Conservation (phyloP, 2,888 invertebrate species). For the Pristionchus arcanus region DNA sequence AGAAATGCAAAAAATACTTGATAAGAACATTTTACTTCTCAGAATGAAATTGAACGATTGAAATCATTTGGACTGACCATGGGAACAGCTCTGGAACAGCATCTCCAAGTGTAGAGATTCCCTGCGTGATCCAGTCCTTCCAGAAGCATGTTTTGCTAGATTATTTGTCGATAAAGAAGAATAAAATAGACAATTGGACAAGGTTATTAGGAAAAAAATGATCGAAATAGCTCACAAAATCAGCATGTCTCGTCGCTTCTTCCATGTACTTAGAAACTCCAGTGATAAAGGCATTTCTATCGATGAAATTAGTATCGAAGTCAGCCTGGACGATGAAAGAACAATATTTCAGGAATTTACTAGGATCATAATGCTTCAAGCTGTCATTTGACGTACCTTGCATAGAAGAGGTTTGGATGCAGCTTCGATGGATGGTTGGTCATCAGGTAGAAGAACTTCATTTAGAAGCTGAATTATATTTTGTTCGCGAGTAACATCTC, state of each 20-base stretch:
- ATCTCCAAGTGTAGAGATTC: slow-evolving; percentile 99
- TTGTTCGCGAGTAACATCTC: background rate
- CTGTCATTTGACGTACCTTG: slow-evolving; percentile 55
- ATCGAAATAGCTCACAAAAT: slow-evolving; percentile 86
- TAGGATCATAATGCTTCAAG: too few relatives aligned
- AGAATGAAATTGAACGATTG: background rate
- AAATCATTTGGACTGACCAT: slow-evolving; percentile 80
- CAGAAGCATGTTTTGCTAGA: slow-evolving; percentile 84
- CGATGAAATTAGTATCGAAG: slow-evolving; percentile 99
- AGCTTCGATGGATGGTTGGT: slow-evolving; percentile 97
- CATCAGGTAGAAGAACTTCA: slow-evolving; percentile 95
- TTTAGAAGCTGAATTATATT: slow-evolving; percentile 85
- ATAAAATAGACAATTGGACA: background rate
- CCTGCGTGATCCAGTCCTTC: slow-evolving; percentile 98
- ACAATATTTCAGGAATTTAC: too few relatives aligned
- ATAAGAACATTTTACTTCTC: background rate
- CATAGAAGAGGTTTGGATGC: slow-evolving; percentile 92
- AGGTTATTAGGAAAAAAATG: background rate
- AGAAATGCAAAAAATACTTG: background rate
- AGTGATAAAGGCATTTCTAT: slow-evolving; percentile 97
- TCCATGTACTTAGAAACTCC: slow-evolving; percentile 99
- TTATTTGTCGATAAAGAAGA: background rate
- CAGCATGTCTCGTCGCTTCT: slow-evolving; percentile 98
- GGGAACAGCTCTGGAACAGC: slow-evolving; percentile 97
- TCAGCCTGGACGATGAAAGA: slow-evolving; percentile 85